Base-by-base conservation (phyloP, 2,113 vertebrate genomes). In the Rhadina sibilatrix region DNA sequence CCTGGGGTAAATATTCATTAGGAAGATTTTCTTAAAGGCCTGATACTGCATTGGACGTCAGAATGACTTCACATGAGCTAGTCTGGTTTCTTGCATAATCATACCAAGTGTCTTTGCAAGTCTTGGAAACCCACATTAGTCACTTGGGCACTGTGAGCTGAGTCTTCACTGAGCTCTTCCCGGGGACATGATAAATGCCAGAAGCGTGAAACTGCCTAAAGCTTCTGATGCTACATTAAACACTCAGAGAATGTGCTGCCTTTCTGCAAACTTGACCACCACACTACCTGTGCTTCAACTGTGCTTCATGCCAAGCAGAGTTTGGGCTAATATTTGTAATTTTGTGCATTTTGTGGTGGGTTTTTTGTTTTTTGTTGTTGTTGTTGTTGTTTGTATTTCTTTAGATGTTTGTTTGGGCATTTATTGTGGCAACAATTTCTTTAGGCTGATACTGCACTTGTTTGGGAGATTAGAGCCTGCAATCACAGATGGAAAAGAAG, bases 41-140 rank as follows among this genome's bases (percentile, higher is more conserved):
- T 91, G 65, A 53, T 90, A 66, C 35, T 79, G 59, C 44, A 47
- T 9, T 71, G 85, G 87, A 82, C 87, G 66, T 44, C 46, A 66
- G 53, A 89, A 72, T 68, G n/a, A 54, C 24, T 83, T 53, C 23
- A 11, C 68, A 38, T 46, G 66, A 95, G 38, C 52, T 49, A 64
- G 38, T 74, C 46, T 94, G 37, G 59, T 92, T 96, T 96, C 85
- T 88, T 75, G 50, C 61, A 54, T 61, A 89, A 90, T 71, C 40
- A 35, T 42, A 24, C 50, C 33, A 53, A 89, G 25, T 61, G 38
- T 94, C 75, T 95, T 96, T 87, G 63, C 78, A 93, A 72, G 80
- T 96, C 75, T 92, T 95, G 57, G 85, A 90, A 89, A 65, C 54
- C 17, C 8, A 17, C 24, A 52, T 96, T 93, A 96, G 77, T 83